A percentile compares a stretch with the other conserved stretches of the same genome.
phyloP scores from a whole-genome alignment of 2,888 invertebrate species.

The Lasioglossum oenotherae region DNA sequence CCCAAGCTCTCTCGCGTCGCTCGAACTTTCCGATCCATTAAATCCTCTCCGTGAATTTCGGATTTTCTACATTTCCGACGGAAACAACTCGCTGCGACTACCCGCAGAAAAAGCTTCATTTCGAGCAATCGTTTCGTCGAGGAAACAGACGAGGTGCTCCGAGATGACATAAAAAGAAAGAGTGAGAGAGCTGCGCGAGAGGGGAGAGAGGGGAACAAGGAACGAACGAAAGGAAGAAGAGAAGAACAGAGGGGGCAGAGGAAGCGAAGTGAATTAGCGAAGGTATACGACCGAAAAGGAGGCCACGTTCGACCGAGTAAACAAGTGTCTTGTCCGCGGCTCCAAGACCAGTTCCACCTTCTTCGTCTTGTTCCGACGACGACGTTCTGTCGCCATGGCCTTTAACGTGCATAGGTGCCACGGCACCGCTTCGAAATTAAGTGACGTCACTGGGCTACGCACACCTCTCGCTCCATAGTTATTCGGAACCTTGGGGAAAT shows the following conservation, averaged over 20 bases:
- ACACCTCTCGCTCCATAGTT: not conserved
- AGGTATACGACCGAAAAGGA: constrained; percentile 83
- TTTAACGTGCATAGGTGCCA: constrained; percentile 54
- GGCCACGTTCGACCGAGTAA: constrained; percentile 81
- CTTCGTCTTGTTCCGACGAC: constrained; percentile 60
- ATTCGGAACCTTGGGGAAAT: not conserved
- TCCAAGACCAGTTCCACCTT: constrained; percentile 70
- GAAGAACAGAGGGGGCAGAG: constrained; percentile 69
- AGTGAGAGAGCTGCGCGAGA: not conserved
- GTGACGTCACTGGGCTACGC: constrained; percentile 2
- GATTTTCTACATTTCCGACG: not conserved
- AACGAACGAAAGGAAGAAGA: constrained; percentile 49
- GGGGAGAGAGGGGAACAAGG: constrained; percentile 22
- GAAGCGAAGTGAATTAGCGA: constrained; percentile 81
- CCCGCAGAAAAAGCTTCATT: not conserved
- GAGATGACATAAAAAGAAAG: constrained; percentile 1
- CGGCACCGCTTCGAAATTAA: constrained; percentile 31
- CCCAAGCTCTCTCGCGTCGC: constrained; percentile 28
- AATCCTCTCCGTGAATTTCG: constrained; percentile 32
- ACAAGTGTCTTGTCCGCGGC: constrained; percentile 77
- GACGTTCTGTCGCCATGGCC: constrained; percentile 62
- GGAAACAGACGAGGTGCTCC: constrained; percentile 2
- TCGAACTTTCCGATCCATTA: constrained; percentile 58
- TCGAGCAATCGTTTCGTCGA: not conserved
- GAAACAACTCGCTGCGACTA: not conserved